Conservation (phyloP, 2,888 invertebrate species). For the Polydrusus tereticollis region DNA sequence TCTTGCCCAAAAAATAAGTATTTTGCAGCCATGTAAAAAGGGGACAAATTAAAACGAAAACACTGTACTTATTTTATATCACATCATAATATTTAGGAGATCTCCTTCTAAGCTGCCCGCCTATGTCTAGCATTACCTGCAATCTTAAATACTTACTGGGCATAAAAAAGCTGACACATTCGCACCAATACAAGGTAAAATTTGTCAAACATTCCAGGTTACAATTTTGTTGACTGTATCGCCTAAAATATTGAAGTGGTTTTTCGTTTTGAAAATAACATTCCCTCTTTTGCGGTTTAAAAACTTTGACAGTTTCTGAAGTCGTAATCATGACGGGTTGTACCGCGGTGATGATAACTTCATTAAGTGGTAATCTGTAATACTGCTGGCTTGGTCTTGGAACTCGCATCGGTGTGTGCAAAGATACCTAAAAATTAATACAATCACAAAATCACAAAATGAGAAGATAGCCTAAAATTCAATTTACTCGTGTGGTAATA, state of each 20-base stretch:
- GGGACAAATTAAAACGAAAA: too few relatives aligned
- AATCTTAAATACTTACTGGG: conserved; percentile 40
- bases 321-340: conserved; percentile 81
- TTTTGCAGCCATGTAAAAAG: too few relatives aligned
- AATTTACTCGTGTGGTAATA: too few relatives aligned
- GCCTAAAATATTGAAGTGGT: conserved; percentile 25
- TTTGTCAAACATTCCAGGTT: conserved; percentile 33
- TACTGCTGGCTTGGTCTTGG: conserved; percentile 77
- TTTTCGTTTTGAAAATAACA: conserved; percentile 30
- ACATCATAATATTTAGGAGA: too few relatives aligned
- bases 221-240: conserved; percentile 38
- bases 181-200: conserved; percentile 20
- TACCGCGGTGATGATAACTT: conserved; percentile 77
- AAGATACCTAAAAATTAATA: conserved; percentile 67
- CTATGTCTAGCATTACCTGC: too few relatives aligned
- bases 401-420: conserved; percentile 77
- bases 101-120: too few relatives aligned
- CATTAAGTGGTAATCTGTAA: conserved; percentile 74
- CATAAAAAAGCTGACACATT: conserved; percentile 35
- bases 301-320: conserved; percentile 74
- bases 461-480: too few relatives aligned
- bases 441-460: too few relatives aligned
- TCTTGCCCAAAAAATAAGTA: too few relatives aligned
- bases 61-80: too few relatives aligned
- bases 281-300: conserved; percentile 73